Base-by-base conservation (phyloP, 2,888 invertebrate genomes). In the Rhingia campestris region DNA sequence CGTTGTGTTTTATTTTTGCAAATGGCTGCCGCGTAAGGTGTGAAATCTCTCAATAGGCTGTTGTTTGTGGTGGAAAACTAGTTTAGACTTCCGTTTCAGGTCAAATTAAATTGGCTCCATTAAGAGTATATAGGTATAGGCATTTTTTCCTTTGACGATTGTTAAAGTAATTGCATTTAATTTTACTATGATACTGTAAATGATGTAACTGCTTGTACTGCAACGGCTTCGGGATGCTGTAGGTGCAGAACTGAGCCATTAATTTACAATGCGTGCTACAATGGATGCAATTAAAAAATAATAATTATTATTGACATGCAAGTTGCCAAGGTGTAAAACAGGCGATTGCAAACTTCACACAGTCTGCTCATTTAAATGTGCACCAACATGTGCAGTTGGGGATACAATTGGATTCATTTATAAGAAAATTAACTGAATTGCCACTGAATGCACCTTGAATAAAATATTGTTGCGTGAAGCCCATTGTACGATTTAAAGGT, bases 1-100 rank as follows among this genome's bases (percentile, higher is more conserved):
- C 54, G 22, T 47, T 49, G 22, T 22, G 22, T 22, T 22, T 22
- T 22, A 2, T 22, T 22, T 22, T 22, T 22, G 22, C 22, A 22
- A 7, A 22, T 39, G 41, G 45, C 5, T 6, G 37, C 4, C 2
- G 37, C 39, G 32, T 35, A 45, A 54, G 67, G 67, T 67, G 76
- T 61, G 47, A 69, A 59, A 35, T 58, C 22, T 75, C 32, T 43
- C 43, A 58, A 47, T 32, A 32, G 32, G 30, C 49, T 47, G 66
- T 35, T 53, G 32, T 12, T 6, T n/a, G 12, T n/a, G 12, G 39
- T 30, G 53, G 76, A 22, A 76, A 61, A 61, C 76, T 69, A 61
- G 76, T 67, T 76, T 76, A 67, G 39, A 67, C 76, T 47, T 76
- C 76, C 76, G 76, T 33, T 76, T 30, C 47, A 69, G 67, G 59